Evolutionary conservation across 2,797 vertebrate species (phyloP).

Genomic region (Onychomys leucogaster): DNA sequence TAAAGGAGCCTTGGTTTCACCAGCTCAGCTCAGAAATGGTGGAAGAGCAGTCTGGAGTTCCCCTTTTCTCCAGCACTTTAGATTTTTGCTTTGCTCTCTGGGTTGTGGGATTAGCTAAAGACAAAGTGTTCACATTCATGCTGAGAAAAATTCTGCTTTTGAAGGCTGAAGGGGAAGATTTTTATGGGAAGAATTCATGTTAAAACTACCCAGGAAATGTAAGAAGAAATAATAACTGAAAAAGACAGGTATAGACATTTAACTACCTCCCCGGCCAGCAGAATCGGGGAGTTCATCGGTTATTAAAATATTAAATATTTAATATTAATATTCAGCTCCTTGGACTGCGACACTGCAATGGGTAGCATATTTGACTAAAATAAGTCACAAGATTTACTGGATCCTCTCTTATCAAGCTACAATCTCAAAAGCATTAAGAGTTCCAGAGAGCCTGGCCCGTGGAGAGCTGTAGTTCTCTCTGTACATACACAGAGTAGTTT

Average conservation of each 20-base stretch:
- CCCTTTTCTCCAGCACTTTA: background rate
- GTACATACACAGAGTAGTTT: slow-evolving; percentile 9
- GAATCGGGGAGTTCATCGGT: background rate
- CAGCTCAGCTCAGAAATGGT: background rate
- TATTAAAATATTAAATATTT: background rate
- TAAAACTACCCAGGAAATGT: background rate
- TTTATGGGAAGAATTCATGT: background rate
- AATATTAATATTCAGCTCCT: background rate
- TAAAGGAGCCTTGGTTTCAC: background rate
- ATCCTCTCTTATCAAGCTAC: background rate
- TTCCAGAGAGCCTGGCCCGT: background rate
- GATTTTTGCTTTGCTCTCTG: background rate
- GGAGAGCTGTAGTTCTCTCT: background rate
- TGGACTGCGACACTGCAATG: background rate
- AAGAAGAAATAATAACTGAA: background rate
- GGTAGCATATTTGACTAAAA: background rate
- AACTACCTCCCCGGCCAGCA: background rate
- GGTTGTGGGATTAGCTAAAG: background rate
- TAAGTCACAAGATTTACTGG: background rate
- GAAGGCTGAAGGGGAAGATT: background rate
- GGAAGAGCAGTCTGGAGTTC: background rate
- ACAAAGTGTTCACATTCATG: background rate
- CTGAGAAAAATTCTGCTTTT: background rate
- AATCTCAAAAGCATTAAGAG: background rate
- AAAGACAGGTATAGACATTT: background rate